phyloP scores from a whole-genome alignment of 92 coral and sea anemone genomes.

The Zoanthus sociatus region DNA sequence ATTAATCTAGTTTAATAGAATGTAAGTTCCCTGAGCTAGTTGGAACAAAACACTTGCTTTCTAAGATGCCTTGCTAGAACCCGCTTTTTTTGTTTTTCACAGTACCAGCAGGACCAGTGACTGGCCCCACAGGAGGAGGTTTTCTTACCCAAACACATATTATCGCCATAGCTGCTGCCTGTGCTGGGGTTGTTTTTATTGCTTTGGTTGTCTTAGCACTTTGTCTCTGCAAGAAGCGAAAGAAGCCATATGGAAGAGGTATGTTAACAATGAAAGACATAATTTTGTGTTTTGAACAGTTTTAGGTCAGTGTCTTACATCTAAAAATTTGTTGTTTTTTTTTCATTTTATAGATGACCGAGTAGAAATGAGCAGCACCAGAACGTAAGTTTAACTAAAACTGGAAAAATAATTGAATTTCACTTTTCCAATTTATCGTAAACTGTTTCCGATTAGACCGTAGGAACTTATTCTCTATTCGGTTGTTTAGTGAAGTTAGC shows the following conservation, averaged over 20 bases:
- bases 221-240: conserved; percentile 90
- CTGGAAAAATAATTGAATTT: not conserved
- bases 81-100: not conserved
- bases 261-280: not conserved
- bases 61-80: no score
- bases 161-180: conserved; percentile 90
- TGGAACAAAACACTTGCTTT: no score
- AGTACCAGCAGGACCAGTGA: conserved; percentile 42
- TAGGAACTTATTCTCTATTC: no score
- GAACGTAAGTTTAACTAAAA: conserved; percentile 47
- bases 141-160: conserved; percentile 68
- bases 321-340: not conserved
- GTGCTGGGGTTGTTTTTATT: conserved; percentile 87
- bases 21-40: no score
- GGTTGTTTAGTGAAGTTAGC: no score
- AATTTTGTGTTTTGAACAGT: not conserved
- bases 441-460: no score
- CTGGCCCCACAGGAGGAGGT: not conserved
- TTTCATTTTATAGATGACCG: conserved; percentile 71
- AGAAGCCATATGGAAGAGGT: conserved; percentile 91
- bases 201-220: conserved; percentile 80
- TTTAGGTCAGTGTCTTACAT: not conserved
- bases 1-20: no score
- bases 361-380: conserved; percentile 72
- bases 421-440: not conserved